Conservation (phyloP, 2,113 vertebrate genomes). For the Eretmochelys imbricata region DNA sequence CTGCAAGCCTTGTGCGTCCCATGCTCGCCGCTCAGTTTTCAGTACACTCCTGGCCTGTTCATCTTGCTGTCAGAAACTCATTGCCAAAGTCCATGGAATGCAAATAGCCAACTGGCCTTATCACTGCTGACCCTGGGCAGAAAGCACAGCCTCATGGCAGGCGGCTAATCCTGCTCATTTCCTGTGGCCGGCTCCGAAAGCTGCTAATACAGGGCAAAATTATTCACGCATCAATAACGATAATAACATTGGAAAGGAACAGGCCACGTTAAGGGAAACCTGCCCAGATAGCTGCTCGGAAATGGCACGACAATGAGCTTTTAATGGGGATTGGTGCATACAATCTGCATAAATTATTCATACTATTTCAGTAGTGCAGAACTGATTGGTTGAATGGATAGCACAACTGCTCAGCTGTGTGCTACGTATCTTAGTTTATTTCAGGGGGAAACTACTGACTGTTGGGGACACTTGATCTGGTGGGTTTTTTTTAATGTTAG, state of each 20-base stretch:
- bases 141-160: not conserved
- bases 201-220: not conserved
- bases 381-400: not conserved
- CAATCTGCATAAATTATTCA: not conserved
- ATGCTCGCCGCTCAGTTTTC: no score
- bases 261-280: not conserved
- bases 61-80: not conserved
- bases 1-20: not conserved
- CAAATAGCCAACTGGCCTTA: not conserved
- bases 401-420: not conserved
- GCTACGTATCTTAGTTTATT: not conserved
- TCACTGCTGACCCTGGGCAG: not conserved
- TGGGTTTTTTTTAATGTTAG: not conserved
- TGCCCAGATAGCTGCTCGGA: not conserved
- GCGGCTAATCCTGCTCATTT: not conserved
- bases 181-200: not conserved
- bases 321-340: not conserved
- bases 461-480: not conserved
- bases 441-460: not conserved
- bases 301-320: not conserved
- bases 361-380: not conserved
- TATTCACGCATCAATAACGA: not conserved
- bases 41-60: not conserved
- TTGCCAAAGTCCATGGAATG: not conserved
- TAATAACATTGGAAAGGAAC: not conserved